Percentiles rank a stretch among this genome's conserved stretches.
These are phyloP conservation scores for Cephus spinipes DNA, from an alignment of 2,888 invertebrate species.

Conservation along the genomic window DNA sequence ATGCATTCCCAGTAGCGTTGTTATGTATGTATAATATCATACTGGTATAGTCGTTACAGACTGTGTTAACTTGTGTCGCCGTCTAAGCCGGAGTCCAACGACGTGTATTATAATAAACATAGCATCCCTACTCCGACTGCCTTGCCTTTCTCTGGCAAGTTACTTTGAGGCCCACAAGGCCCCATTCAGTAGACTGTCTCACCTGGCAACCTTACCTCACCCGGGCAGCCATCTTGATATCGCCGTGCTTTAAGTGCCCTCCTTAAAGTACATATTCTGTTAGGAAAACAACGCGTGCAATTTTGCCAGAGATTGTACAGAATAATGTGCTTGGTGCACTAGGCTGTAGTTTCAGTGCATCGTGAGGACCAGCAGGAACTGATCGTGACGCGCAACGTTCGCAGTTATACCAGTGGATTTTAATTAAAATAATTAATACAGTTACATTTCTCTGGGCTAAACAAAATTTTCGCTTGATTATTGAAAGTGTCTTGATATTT, in stretches of 20 bases:
- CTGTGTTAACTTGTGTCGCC: background rate
- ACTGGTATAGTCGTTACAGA: background rate
- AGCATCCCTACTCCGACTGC: conserved; percentile 15
- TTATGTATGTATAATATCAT: background rate
- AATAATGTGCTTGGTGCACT: background rate
- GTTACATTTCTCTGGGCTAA: background rate
- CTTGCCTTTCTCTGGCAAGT: conserved; percentile 20
- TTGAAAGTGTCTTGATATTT: background rate
- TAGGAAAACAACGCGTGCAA: background rate
- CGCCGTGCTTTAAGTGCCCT: conserved; percentile 19
- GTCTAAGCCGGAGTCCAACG: background rate
- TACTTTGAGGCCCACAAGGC: conserved; percentile 20
- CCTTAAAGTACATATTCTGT: conserved; percentile 30
- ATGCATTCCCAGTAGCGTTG: background rate
- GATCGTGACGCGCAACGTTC: background rate
- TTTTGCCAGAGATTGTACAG: background rate
- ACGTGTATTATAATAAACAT: conserved; percentile 5
- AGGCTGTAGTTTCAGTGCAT: background rate
- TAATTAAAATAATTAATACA: background rate
- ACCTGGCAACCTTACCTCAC: conserved; percentile 46
- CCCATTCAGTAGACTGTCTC: conserved; percentile 28
- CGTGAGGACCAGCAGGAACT: background rate
- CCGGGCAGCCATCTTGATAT: conserved; percentile 51
- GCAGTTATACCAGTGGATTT: background rate
- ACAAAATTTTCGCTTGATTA: background rate